These are phyloP conservation scores for Hypotaenidia okinawae DNA, from an alignment of 2,797 vertebrate genomes.

Conservation along the genomic window DNA sequence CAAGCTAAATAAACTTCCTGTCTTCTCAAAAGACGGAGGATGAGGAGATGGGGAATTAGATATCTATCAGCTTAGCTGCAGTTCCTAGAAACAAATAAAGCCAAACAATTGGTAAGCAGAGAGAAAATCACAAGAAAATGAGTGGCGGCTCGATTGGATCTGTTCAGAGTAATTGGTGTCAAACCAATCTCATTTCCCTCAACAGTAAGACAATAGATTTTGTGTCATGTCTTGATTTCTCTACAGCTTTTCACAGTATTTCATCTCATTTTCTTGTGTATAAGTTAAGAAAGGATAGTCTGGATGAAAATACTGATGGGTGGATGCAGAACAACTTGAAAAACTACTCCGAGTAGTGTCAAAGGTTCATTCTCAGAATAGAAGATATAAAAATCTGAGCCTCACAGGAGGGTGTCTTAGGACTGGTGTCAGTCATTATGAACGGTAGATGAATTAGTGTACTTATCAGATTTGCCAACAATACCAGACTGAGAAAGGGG, in stretches of 20 bases:
- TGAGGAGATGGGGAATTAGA: background rate
- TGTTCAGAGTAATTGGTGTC: slow-evolving; percentile 27
- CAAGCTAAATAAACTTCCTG: background rate
- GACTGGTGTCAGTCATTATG: background rate
- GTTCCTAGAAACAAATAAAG: slow-evolving; percentile 3
- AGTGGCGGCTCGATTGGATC: background rate
- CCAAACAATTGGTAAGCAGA: background rate
- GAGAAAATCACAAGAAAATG: slow-evolving; percentile 1
- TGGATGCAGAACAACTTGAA: background rate
- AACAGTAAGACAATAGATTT: slow-evolving; percentile 14
- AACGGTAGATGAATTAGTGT: background rate
- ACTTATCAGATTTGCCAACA: background rate
- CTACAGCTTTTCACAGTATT: background rate
- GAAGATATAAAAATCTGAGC: background rate
- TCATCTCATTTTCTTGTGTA: background rate
- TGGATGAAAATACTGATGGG: background rate
- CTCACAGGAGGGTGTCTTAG: background rate
- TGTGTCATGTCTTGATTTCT: slow-evolving; percentile 6
- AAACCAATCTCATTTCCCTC: background rate
- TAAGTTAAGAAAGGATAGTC: background rate
- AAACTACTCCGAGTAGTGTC: background rate
- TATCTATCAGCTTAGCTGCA: background rate
- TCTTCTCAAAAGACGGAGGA: background rate
- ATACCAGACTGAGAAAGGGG: background rate
- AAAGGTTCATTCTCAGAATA: background rate